A percentile compares a stretch with the other conserved stretches of the same genome.
phyloP scores from a whole-genome alignment of 2,888 invertebrate species.

The Epinotia nisella region DNA sequence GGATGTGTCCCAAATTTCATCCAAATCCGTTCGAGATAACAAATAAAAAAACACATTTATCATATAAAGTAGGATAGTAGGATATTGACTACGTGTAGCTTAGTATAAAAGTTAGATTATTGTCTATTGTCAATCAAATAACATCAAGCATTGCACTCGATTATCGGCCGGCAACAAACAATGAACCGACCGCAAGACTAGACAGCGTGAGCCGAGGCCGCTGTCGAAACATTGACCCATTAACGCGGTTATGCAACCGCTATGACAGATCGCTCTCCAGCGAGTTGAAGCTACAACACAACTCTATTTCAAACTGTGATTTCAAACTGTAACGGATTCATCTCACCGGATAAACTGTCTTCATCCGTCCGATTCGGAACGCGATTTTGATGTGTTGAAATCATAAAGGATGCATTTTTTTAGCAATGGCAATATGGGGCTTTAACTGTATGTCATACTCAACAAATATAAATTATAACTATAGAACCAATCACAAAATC shows the following conservation, averaged over 20 bases:
- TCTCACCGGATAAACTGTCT: not conserved
- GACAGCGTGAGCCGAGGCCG: slow-evolving; percentile 28
- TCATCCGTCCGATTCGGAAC: not conserved
- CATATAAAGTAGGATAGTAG: too few relatives aligned
- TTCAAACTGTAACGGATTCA: slow-evolving; percentile 2
- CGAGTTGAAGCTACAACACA: slow-evolving; percentile 13
- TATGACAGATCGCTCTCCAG: slow-evolving; percentile 34
- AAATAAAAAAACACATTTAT: too few relatives aligned
- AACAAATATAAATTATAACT: too few relatives aligned
- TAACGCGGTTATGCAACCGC: not conserved
- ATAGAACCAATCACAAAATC: too few relatives aligned
- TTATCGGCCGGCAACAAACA: not conserved
- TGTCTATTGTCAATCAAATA: not conserved
- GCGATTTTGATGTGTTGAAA: not conserved
- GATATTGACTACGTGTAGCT: too few relatives aligned
- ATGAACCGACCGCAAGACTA: not conserved
- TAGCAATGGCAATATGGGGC: too few relatives aligned
- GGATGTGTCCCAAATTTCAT: too few relatives aligned
- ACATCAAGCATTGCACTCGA: not conserved
- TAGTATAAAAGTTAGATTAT: too few relatives aligned
- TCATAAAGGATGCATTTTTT: too few relatives aligned
- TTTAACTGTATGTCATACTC: too few relatives aligned
- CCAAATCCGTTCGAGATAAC: too few relatives aligned
- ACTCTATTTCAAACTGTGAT: slow-evolving; percentile 17
- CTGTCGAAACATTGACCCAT: slow-evolving; percentile 42